phyloP scores from a whole-genome alignment of 1,140 invertebrate genomes.

The Ruditapes philippinarum region DNA sequence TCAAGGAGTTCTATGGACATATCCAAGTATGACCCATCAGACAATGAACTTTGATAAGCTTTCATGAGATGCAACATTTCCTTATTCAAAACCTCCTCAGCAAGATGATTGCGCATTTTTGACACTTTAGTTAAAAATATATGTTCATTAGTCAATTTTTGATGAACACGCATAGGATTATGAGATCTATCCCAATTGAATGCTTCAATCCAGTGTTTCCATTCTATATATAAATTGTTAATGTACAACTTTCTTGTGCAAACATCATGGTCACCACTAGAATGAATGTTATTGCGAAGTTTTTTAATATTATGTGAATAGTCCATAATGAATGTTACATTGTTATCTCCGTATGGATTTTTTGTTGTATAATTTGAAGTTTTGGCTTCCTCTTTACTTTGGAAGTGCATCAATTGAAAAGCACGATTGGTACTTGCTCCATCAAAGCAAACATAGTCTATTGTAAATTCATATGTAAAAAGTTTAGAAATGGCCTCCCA shows the following conservation, averaged over 20 bases:
- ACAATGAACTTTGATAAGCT: too few relatives aligned
- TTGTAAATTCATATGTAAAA: background rate
- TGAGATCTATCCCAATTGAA: slow-evolving; percentile 54
- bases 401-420: slow-evolving; percentile 12
- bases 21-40: background rate
- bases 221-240: slow-evolving; percentile 37
- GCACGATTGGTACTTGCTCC: background rate
- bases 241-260: slow-evolving; percentile 37
- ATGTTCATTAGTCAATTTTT: slow-evolving; percentile 65
- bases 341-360: background rate
- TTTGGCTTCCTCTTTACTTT: slow-evolving; percentile 10
- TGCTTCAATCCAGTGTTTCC: slow-evolving; percentile 54
- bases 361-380: background rate
- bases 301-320: slow-evolving; percentile 68
- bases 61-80: slow-evolving; percentile 16
- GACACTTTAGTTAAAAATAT: slow-evolving; percentile 30
- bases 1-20: slow-evolving; percentile 48
- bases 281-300: slow-evolving; percentile 55
- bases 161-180: slow-evolving; percentile 56
- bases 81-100: slow-evolving; percentile 61
- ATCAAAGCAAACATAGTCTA: slow-evolving; percentile 21
- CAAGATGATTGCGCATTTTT: slow-evolving; percentile 69
- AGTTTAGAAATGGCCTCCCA: background rate
- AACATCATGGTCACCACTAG: slow-evolving; percentile 30
- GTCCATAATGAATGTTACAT: slow-evolving; percentile 43